Percentiles rank a stretch among this genome's conserved stretches.
Conservation (phyloP, 1,140 invertebrate species). For the Brachionus sp. region DNA sequence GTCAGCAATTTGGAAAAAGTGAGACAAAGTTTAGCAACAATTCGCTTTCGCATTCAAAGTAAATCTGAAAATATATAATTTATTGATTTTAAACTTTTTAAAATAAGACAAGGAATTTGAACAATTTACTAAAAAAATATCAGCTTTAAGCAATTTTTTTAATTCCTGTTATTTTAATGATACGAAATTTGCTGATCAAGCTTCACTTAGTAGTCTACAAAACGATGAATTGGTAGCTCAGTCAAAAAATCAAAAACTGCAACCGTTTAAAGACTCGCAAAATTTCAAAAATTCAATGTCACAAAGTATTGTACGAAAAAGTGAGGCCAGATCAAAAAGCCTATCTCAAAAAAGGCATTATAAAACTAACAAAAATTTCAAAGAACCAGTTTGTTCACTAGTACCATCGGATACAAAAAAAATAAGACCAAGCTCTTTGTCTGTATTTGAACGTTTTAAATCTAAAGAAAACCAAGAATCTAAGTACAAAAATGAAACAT, state of each 20-base stretch:
- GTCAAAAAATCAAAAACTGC: background rate
- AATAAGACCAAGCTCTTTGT: background rate
- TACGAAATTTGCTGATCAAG: background rate
- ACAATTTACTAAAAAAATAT: background rate
- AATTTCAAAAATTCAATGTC: background rate
- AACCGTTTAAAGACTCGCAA: background rate
- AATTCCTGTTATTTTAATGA: background rate
- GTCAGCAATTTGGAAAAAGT: background rate
- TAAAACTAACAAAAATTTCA: background rate
- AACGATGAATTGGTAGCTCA: background rate
- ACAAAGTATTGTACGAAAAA: constrained; percentile 15
- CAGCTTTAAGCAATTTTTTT: background rate
- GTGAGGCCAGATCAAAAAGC: background rate
- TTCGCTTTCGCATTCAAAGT: background rate
- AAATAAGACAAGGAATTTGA: background rate
- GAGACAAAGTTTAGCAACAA: background rate
- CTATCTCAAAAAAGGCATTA: background rate
- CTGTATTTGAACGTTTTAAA: background rate
- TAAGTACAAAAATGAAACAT: background rate
- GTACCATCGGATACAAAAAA: background rate
- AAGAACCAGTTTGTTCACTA: background rate
- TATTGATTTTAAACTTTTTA: background rate
- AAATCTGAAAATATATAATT: background rate
- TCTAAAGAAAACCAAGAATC: background rate
- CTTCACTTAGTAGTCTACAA: background rate